Base-by-base conservation (phyloP, 1,140 invertebrate species). In the Pogonognathellus flavescens region DNA sequence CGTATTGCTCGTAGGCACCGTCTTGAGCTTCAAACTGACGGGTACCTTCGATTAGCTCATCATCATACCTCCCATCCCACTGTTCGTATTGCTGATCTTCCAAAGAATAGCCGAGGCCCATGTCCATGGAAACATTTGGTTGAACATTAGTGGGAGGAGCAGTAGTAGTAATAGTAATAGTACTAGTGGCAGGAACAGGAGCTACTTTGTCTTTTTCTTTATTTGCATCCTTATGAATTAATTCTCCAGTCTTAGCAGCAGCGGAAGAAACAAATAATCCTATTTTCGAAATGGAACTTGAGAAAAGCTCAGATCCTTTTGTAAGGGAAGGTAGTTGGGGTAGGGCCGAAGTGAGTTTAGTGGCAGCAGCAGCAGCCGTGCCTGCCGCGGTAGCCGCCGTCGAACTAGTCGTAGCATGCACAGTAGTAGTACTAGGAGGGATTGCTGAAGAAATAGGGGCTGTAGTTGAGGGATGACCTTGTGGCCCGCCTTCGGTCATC, bases 361-460 rank as follows among this genome's bases (percentile, higher is more conserved):
- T 85, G 13, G 86, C 82, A 41, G 82, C 86, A 10, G 82, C 13
- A 0, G 85, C 83, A n/a, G 86, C 86, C 14, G 70, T 59, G n/a
- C 18, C 25, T 84, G 84, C 88, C 89, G 84, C 91, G 16, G 83
- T 31, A 16, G 86, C 8, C 31, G 31, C 88, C 16, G 70, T 83
- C 57, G 82, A 41, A 41, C 31, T 41, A 1, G 31, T 41, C 31
- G 31, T 41, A 41, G 31, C 31, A 41, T 41, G 31, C 31, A 41
- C 2, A 41, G 31, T 3, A 41, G 90, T 91, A 83, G 90, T 3
- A 41, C 90, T 91, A 83, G 90, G 22, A 89, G 90, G 85, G 90
- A 89, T 41, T 41, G n/a, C 22, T 41, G 57, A 16, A 18, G 70
- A 18, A 52, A 60, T n/a, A 50, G 22, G 13, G n/a, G 80, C 16